Percentiles rank a stretch among this genome's conserved stretches.
Evolutionary conservation across 1,140 invertebrate genomes (phyloP).

Genomic region (Drosophila hydei): DNA sequence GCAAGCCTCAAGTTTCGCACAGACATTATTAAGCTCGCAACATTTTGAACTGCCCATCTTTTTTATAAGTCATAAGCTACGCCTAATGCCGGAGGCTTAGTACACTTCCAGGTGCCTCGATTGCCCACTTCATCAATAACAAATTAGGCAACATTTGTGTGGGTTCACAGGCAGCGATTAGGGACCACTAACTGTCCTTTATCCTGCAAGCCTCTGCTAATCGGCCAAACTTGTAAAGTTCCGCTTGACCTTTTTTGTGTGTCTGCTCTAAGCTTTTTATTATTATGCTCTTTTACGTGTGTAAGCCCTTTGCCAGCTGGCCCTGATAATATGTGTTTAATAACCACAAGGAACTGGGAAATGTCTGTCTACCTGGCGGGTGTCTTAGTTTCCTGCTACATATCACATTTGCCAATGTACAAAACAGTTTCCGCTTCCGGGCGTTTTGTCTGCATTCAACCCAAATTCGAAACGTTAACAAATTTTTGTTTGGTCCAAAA

Average conservation of each 20-base stretch:
- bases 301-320: constrained; percentile 6
- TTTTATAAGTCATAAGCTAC: constrained; percentile 26
- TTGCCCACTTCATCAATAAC: constrained; percentile 56
- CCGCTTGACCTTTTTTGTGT: constrained; percentile 11
- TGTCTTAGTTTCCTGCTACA: constrained; percentile 31
- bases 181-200: constrained; percentile 16
- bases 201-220: constrained; percentile 32
- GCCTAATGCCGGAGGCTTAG: constrained; percentile 30
- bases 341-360: constrained; percentile 27
- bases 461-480: constrained; percentile 26
- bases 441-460: constrained; percentile 42
- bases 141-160: constrained; percentile 58
- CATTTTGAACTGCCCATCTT: not conserved
- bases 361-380: constrained; percentile 10
- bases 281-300: constrained; percentile 4
- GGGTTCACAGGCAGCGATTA: constrained; percentile 42
- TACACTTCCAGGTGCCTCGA: constrained; percentile 35
- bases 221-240: constrained; percentile 27
- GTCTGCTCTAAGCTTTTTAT: constrained; percentile 16
- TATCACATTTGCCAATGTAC: constrained; percentile 55
- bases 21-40: not conserved
- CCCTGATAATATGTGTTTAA: constrained; percentile 51
- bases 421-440: constrained; percentile 64
- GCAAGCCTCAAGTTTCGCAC: not conserved
- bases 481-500: constrained; percentile 45